Evolutionary conservation across 2,888 invertebrate genomes (phyloP).

Genomic region (Hedychridium roseum): DNA sequence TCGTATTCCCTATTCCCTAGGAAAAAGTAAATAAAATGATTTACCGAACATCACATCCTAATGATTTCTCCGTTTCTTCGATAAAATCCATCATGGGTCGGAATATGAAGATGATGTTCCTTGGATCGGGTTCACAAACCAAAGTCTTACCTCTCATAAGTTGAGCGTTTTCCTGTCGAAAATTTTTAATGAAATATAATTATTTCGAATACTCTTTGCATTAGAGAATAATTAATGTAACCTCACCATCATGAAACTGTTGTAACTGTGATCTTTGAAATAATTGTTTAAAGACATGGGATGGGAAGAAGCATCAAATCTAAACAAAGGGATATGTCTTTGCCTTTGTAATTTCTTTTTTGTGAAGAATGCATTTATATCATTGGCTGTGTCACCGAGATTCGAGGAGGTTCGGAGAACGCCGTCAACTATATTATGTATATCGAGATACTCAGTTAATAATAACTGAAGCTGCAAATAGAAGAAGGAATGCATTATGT

Average conservation of each 20-base stretch:
- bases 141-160: constrained; percentile 66
- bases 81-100: constrained; percentile 84
- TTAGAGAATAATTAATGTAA: too few relatives aligned
- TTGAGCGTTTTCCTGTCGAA: constrained; percentile 45
- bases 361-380: constrained; percentile 68
- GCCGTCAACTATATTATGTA: constrained; percentile 79
- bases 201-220: constrained; percentile 3
- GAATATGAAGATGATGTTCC: constrained; percentile 80
- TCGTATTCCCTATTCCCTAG: background rate
- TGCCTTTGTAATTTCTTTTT: constrained; percentile 63
- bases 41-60: constrained; percentile 69
- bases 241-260: constrained; percentile 53
- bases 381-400: constrained; percentile 63
- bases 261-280: constrained; percentile 63
- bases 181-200: constrained; percentile 6
- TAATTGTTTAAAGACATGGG: constrained; percentile 62
- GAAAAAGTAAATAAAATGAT: constrained; percentile 19
- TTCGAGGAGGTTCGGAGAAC: constrained; percentile 65
- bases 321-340: constrained; percentile 45
- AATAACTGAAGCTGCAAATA: constrained; percentile 79
- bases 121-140: constrained; percentile 80
- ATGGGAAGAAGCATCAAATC: constrained; percentile 65
- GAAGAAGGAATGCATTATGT: too few relatives aligned
- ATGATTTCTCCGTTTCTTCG: constrained; percentile 80
- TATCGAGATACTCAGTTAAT: constrained; percentile 86